Percentiles rank a stretch among this genome's conserved stretches.
Evolutionary conservation across 2,888 invertebrate species (phyloP).

Genomic region (Caenorhabditis macrosperma): DNA sequence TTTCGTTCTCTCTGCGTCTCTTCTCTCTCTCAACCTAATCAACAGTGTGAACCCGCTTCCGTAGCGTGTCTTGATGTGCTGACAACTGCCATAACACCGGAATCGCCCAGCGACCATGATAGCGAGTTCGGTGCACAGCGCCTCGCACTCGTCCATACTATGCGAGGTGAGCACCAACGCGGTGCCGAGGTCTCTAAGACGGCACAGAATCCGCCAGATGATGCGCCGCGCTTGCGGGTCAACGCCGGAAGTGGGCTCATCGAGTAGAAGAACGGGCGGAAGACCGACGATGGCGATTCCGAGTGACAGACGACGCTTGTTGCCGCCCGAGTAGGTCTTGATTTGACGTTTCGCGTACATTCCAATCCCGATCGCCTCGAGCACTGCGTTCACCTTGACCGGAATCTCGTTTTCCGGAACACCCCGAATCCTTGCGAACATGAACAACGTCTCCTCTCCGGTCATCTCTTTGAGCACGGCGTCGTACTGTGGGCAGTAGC

Average conservation of each 20-base stretch:
- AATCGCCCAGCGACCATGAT: slow-evolving; percentile 86
- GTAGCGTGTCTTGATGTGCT: slow-evolving; percentile 85
- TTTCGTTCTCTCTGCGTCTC: slow-evolving; percentile 52
- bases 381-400: slow-evolving; percentile 59
- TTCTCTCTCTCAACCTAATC: slow-evolving; percentile 54
- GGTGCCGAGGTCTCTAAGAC: slow-evolving; percentile 81
- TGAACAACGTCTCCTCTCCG: slow-evolving; percentile 85
- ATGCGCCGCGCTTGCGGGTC: slow-evolving; percentile 82
- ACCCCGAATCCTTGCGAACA: slow-evolving; percentile 85
- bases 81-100: slow-evolving; percentile 81
- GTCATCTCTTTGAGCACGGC: slow-evolving; percentile 86
- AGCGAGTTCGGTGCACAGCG: slow-evolving; percentile 87
- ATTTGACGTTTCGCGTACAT: slow-evolving; percentile 72
- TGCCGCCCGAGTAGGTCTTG: slow-evolving; percentile 84
- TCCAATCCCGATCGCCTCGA: slow-evolving; percentile 69
- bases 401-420: slow-evolving; percentile 80
- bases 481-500: slow-evolving; percentile 88
- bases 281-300: slow-evolving; percentile 86
- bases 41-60: slow-evolving; percentile 70
- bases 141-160: slow-evolving; percentile 92
- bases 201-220: slow-evolving; percentile 69
- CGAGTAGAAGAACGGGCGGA: slow-evolving; percentile 84
- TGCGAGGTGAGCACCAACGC: slow-evolving; percentile 86
- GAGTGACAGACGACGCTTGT: slow-evolving; percentile 87
- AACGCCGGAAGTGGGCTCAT: slow-evolving; percentile 84